Base-by-base conservation (phyloP, 2,888 invertebrate species). In the Hartigia nigra region DNA sequence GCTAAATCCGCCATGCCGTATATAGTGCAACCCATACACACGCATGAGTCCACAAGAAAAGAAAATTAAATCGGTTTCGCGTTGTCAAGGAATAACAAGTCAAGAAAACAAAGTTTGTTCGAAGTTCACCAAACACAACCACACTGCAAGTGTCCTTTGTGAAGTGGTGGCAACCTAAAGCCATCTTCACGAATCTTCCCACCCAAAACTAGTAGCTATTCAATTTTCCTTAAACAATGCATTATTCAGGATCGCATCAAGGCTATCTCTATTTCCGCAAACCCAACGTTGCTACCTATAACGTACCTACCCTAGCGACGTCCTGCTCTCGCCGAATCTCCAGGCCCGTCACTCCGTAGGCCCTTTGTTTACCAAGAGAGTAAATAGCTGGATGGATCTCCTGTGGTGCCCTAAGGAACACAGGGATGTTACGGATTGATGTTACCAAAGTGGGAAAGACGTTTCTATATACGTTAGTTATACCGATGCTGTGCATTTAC, bases 191-290 rank as follows among this genome's bases (percentile, higher is more conserved):
- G 75, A 31, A 79, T 82, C 83, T 77, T 80, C 79, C 79, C 77
- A 76, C 77, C 78, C 78, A 79, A 79, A 76, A 78, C 77, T 80
- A 81, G 81, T 79, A 81, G 76, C 86, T 83, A 86, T 86, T 86
- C 87, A 86, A 86, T 88, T 88, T 88, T 87, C 83, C 79, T 80
- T 77, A 78, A 80, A 82, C 83, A 83, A 86, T 88, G 87, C 86
- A 88, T 88, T 88, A 88, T 88, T 88, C 88, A 88, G 86, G 78
- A 82, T 85, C 80, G 81, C 86, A 82, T 84, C 87, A 87, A 87
- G 87, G 84, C 87, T 87, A 85, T 87, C 86, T 87, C 87, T 86
- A 87, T 88, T 88, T 88, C 86, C 86, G 84, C 82, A 80, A 79
- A 79, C 77, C 75, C 77, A 75, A 76, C 81, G 81, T 82, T 75